phyloP scores from a whole-genome alignment of 2,113 vertebrate species.

The Hymenochirus boettgeri region DNA sequence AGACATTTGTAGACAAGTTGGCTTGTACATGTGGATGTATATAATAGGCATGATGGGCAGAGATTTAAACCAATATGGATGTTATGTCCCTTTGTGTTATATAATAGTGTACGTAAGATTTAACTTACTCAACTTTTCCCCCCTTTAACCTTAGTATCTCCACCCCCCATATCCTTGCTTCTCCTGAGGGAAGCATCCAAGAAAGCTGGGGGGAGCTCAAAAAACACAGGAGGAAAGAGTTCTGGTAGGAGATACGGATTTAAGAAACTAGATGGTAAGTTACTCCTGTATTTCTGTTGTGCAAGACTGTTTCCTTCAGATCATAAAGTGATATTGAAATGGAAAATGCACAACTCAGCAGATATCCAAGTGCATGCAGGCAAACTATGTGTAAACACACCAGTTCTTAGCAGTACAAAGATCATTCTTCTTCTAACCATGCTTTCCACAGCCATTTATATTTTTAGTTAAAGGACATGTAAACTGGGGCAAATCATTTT shows the following conservation, averaged over 20 bases:
- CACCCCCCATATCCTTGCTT: slow-evolving; percentile 47
- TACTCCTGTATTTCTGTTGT: background rate
- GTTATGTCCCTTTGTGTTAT: no score
- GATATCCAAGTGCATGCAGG: background rate
- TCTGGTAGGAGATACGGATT: slow-evolving; percentile 75
- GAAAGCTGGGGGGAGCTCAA: slow-evolving; percentile 78
- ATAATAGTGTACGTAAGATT: no score
- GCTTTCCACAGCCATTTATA: no score
- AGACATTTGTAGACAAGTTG: no score
- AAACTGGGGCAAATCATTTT: no score
- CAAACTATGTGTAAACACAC: background rate
- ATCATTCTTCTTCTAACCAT: no score
- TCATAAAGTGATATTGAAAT: background rate
- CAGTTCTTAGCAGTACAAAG: background rate
- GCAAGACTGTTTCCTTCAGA: background rate
- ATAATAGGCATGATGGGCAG: no score
- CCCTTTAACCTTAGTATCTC: background rate
- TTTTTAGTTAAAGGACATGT: no score
- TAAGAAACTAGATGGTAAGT: slow-evolving; percentile 83
- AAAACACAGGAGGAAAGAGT: slow-evolving; percentile 82
- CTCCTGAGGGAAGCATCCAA: slow-evolving; percentile 79
- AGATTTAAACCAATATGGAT: no score
- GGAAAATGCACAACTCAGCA: background rate
- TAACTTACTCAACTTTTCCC: background rate
- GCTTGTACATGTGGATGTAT: no score